Conservation (phyloP, 53 echinoderm and acorn worm species). For the Echinarachnius parma region DNA sequence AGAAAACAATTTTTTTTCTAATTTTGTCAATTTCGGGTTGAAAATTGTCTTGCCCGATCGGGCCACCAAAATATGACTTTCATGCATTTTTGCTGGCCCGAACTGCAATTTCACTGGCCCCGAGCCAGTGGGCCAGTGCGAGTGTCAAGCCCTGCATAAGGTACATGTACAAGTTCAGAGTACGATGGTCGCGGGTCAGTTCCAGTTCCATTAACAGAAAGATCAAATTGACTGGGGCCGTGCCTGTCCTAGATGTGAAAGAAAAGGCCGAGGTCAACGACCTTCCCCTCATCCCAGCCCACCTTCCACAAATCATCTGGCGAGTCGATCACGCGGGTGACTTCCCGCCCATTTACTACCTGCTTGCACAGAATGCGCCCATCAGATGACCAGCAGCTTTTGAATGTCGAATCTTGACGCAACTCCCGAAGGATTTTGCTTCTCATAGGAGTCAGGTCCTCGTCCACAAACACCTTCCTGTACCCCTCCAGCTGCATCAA, state of each 20-base stretch:
- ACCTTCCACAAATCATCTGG: constrained; percentile 26
- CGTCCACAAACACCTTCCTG: neutral
- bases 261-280: neutral
- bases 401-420: neutral
- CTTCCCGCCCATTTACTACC: neutral
- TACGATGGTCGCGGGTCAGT: no score
- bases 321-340: neutral
- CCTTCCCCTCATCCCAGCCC: constrained; percentile 7
- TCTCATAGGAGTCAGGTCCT: constrained; percentile 13
- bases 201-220: no score
- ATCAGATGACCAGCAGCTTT: neutral
- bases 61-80: no score
- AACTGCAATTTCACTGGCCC: no score
- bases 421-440: neutral
- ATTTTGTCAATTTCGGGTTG: no score
- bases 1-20: no score
- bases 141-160: no score
- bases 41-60: no score
- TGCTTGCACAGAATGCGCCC: constrained; percentile 26
- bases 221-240: no score
- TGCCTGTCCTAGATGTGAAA: constrained; percentile 23
- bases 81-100: no score
- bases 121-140: no score
- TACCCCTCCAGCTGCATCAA: neutral
- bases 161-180: no score